Evolutionary conservation across 2,888 invertebrate species (phyloP).

Genomic region (Ophion ellenae): DNA sequence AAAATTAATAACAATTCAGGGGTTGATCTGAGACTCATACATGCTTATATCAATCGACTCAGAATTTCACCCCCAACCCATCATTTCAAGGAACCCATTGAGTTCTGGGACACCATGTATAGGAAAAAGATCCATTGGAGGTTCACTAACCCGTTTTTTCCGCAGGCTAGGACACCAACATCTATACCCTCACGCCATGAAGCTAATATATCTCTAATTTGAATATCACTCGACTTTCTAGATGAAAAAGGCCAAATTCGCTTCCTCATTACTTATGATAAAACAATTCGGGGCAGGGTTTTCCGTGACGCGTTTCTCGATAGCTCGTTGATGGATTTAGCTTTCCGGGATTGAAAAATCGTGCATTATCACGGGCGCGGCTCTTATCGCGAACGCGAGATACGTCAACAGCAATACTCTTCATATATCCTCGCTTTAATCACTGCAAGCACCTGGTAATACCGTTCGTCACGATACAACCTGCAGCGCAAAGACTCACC

Average conservation of each 20-base stretch:
- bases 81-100: too few relatives aligned
- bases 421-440: constrained; percentile 37
- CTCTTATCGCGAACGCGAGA: constrained; percentile 24
- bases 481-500: constrained; percentile 10
- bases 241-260: constrained; percentile 15
- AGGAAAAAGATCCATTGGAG: not conserved
- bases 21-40: too few relatives aligned
- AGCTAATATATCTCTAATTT: constrained; percentile 34
- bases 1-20: too few relatives aligned
- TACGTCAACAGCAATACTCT: constrained; percentile 43
- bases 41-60: too few relatives aligned
- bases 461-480: constrained; percentile 49
- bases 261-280: constrained; percentile 19
- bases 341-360: constrained; percentile 19
- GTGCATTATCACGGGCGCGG: constrained; percentile 51
- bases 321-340: constrained; percentile 12
- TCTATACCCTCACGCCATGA: constrained; percentile 36
- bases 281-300: constrained; percentile 19
- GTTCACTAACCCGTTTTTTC: too few relatives aligned
- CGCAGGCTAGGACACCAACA: constrained; percentile 19
- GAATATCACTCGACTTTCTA: constrained; percentile 3
- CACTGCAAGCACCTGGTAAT: constrained; percentile 34
- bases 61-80: too few relatives aligned
- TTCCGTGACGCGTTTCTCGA: not conserved
- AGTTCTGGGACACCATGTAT: too few relatives aligned